Evolutionary conservation across 37 sponge, comb jelly and placozoan genomes (phyloP).

Genomic region (Geodia barretti): DNA sequence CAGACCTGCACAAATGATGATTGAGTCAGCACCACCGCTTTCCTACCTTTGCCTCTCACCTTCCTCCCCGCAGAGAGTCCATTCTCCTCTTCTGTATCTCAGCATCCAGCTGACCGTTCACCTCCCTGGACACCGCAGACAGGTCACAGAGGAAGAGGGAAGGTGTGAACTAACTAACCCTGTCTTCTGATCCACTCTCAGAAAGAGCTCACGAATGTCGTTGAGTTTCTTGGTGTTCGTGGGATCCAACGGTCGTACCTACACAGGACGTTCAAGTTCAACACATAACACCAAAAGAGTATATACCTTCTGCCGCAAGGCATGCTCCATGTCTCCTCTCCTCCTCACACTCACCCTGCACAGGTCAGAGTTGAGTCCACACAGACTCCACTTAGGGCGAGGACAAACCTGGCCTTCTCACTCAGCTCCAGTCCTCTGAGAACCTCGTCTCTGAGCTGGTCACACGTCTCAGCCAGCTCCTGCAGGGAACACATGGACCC

Average conservation of each 20-base stretch:
- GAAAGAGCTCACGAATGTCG: constrained; percentile 16
- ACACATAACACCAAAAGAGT: neutral
- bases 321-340: neutral
- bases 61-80: constrained; percentile 12
- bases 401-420: constrained; percentile 15
- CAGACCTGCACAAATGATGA: constrained; percentile 4
- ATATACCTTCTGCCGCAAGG: neutral
- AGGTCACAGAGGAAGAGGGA: too few relatives aligned
- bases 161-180: too few relatives aligned
- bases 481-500: neutral
- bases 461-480: constrained; percentile 9
- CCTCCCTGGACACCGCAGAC: constrained; percentile 41
- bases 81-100: constrained; percentile 43
- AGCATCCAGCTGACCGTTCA: constrained; percentile 50
- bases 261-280: neutral
- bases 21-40: neutral
- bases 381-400: neutral
- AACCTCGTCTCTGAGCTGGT: constrained; percentile 21
- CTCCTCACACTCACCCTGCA: neutral
- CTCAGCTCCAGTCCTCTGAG: constrained; percentile 22
- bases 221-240: constrained; percentile 10
- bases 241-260: constrained; percentile 43
- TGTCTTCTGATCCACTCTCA: constrained; percentile 5
- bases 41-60: neutral
- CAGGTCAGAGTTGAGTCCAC: neutral